Percentiles rank a stretch among this genome's conserved stretches.
Conservation (phyloP, 1,140 invertebrate species). For the Steinernema khuongi region DNA sequence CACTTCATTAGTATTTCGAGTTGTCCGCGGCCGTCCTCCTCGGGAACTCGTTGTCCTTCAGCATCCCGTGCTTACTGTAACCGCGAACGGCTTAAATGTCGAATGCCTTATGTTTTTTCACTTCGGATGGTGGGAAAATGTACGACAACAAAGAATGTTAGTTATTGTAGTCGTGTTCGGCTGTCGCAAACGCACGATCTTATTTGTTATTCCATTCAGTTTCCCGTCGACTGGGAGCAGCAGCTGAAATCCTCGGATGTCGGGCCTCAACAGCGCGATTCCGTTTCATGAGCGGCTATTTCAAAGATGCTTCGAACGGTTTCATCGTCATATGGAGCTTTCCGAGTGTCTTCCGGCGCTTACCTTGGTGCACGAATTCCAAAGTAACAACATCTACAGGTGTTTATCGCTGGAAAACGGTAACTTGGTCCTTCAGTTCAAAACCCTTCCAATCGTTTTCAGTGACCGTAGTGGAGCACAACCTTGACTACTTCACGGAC, state of each 20-base stretch:
- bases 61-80: neutral
- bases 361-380: constrained; percentile 30
- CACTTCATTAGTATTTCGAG: too few species aligned
- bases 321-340: constrained; percentile 33
- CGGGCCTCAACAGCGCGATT: neutral
- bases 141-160: neutral
- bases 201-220: neutral
- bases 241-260: neutral
- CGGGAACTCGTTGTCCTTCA: too few species aligned
- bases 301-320: constrained; percentile 38
- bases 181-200: neutral
- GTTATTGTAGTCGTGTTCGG: neutral
- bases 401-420: constrained; percentile 28
- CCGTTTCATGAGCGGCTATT: constrained; percentile 28
- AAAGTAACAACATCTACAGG: constrained; percentile 13
- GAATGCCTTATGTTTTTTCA: neutral
- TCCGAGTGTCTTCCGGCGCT: constrained; percentile 35
- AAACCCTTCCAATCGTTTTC: constrained; percentile 26
- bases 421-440: constrained; percentile 18
- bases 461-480: constrained; percentile 37
- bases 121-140: neutral
- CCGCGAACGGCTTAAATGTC: too few species aligned
- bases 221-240: neutral
- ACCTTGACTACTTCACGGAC: constrained; percentile 29
- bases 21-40: too few species aligned